Percentiles rank a stretch among this genome's conserved stretches.
Conservation (phyloP, 2,888 invertebrate species). For the Tiphia femorata region DNA sequence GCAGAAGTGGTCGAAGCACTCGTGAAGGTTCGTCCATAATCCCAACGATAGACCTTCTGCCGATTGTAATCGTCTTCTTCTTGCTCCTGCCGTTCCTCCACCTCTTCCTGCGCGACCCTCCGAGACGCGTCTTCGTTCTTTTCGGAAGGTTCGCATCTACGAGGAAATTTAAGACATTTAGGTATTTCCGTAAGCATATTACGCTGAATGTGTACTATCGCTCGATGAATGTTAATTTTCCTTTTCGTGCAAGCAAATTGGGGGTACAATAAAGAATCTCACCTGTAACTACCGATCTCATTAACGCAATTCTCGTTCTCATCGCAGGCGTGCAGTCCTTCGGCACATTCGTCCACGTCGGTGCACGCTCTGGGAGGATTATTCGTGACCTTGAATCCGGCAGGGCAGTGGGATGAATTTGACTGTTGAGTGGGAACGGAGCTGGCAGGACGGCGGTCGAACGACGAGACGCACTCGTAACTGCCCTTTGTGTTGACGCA, state of each 20-base stretch:
- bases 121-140: not conserved
- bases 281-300: constrained; percentile 68
- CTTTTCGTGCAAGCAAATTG: not conserved
- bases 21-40: constrained; percentile 48
- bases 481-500: constrained; percentile 86
- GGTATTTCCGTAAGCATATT: not conserved
- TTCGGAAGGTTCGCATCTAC: constrained; percentile 27
- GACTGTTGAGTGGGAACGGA: not conserved
- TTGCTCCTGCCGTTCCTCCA: not conserved
- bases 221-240: no score
- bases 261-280: constrained; percentile 28
- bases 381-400: constrained; percentile 74
- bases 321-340: constrained; percentile 65
- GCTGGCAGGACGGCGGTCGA: not conserved
- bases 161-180: no score
- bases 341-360: constrained; percentile 79
- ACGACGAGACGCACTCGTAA: constrained; percentile 67
- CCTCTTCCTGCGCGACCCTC: no score
- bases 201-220: not conserved
- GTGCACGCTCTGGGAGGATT: constrained; percentile 71
- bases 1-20: not conserved
- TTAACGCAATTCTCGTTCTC: constrained; percentile 65
- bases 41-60: no score
- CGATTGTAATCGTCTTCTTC: constrained; percentile 1
- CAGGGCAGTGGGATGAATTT: constrained; percentile 69